Percentiles rank a stretch among this genome's conserved stretches.
Evolutionary conservation across 2,797 vertebrate species (phyloP).

Genomic region (Cyclura pinguis): DNA sequence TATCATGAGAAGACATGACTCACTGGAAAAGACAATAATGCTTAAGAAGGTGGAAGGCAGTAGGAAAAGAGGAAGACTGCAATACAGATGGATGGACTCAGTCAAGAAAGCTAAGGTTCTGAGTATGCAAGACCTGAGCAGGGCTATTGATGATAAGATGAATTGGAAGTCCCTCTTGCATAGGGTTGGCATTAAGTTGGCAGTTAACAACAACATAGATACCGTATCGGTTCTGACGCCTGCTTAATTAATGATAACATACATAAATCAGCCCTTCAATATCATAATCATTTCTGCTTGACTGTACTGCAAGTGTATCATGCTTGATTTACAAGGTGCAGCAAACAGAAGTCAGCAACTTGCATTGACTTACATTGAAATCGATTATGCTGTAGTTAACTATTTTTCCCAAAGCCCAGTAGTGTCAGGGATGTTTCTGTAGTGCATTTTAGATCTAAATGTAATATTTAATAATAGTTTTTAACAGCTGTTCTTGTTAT

Average conservation of each 20-base stretch:
- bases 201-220: neutral
- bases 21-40: too few relatives aligned
- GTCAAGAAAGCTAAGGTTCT: too few relatives aligned
- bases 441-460: neutral
- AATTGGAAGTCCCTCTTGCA: too few relatives aligned
- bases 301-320: slow-evolving; percentile 56
- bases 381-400: slow-evolving; percentile 35
- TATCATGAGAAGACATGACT: too few relatives aligned
- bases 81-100: too few relatives aligned
- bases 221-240: slow-evolving; percentile 1
- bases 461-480: neutral
- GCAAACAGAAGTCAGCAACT: slow-evolving; percentile 36
- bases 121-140: too few relatives aligned
- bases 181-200: too few relatives aligned
- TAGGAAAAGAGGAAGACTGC: too few relatives aligned
- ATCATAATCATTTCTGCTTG: slow-evolving; percentile 43
- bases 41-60: too few relatives aligned
- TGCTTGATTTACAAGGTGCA: slow-evolving; percentile 63
- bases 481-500: neutral
- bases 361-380: slow-evolving; percentile 43
- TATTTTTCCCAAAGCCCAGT: neutral
- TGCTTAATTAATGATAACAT: slow-evolving; percentile 64
- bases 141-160: too few relatives aligned
- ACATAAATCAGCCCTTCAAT: neutral
- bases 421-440: neutral